These are phyloP conservation scores for Symphodus melops DNA, from an alignment of 2,113 vertebrate genomes.

Conservation along the genomic window DNA sequence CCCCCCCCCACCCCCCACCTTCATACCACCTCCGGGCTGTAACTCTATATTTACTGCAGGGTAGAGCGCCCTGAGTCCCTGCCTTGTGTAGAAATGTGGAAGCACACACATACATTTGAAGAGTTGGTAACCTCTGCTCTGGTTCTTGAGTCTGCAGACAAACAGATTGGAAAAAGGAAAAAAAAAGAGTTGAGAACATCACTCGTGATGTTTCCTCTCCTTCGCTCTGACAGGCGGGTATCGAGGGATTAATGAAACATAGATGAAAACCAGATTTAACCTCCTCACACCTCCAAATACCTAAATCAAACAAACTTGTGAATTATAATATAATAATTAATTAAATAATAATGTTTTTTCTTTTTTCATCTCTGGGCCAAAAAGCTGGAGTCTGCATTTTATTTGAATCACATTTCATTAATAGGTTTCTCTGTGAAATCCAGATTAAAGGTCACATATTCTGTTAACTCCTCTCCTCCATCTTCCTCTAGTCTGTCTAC, in stretches of 20 bases:
- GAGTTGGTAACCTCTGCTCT: slow-evolving; percentile 44
- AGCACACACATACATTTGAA: slow-evolving; percentile 20
- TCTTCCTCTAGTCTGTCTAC: too few relatives aligned
- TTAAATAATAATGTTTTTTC: too few relatives aligned
- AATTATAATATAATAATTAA: too few relatives aligned
- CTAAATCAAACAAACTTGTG: too few relatives aligned
- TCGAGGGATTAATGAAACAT: background rate
- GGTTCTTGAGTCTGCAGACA: slow-evolving; percentile 24
- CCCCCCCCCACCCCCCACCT: background rate
- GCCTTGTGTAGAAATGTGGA: slow-evolving; percentile 14
- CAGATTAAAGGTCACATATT: too few relatives aligned
- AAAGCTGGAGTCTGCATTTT: too few relatives aligned
- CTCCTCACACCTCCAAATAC: slow-evolving; percentile 8
- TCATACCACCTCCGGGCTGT: background rate
- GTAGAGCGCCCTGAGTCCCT: slow-evolving; percentile 2
- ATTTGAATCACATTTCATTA: too few relatives aligned
- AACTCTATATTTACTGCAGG: slow-evolving; percentile 67
- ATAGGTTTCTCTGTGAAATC: too few relatives aligned
- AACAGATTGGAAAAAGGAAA: background rate
- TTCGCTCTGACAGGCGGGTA: background rate
- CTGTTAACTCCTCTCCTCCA: too few relatives aligned
- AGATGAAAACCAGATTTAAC: background rate
- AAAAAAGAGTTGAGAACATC: background rate
- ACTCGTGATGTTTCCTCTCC: background rate
- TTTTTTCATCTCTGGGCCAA: too few relatives aligned